These are phyloP conservation scores for Sprattus sprattus DNA, from an alignment of 2,113 vertebrate species.

Conservation along the genomic window DNA sequence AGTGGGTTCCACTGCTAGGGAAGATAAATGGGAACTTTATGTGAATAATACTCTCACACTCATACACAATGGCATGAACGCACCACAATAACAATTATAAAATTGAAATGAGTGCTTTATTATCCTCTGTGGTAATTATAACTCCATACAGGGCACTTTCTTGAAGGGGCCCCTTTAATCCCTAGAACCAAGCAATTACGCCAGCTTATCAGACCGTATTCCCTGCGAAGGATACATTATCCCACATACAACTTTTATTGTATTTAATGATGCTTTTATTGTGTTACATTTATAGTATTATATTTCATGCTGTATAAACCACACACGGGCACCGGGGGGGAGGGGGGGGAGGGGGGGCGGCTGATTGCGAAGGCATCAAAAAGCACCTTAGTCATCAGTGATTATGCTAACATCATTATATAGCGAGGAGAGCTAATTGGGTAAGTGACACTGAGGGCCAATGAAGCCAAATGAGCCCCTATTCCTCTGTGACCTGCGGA, in stretches of 20 bases:
- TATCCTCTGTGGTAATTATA: neutral
- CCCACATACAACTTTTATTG: neutral
- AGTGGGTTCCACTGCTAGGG: neutral
- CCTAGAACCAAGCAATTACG: neutral
- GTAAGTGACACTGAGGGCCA: neutral
- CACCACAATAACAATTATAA: neutral
- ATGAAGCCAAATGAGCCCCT: conserved; percentile 15
- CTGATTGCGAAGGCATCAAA: neutral
- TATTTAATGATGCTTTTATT: neutral
- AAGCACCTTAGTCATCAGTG: conserved; percentile 24
- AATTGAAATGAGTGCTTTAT: neutral
- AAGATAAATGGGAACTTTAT: neutral
- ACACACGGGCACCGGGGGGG: neutral
- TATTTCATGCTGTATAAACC: neutral
- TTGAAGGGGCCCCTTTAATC: neutral
- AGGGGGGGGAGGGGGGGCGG: no score
- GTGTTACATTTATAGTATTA: neutral
- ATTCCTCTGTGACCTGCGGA: neutral
- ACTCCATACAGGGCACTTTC: neutral
- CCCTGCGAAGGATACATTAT: neutral
- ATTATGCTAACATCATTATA: conserved; percentile 25
- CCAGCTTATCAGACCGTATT: neutral
- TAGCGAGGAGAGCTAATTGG: conserved; percentile 29
- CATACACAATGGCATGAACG: neutral
- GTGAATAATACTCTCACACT: neutral